phyloP scores from a whole-genome alignment of 2,888 invertebrate species.

The Eumacrocentrus americanus region DNA sequence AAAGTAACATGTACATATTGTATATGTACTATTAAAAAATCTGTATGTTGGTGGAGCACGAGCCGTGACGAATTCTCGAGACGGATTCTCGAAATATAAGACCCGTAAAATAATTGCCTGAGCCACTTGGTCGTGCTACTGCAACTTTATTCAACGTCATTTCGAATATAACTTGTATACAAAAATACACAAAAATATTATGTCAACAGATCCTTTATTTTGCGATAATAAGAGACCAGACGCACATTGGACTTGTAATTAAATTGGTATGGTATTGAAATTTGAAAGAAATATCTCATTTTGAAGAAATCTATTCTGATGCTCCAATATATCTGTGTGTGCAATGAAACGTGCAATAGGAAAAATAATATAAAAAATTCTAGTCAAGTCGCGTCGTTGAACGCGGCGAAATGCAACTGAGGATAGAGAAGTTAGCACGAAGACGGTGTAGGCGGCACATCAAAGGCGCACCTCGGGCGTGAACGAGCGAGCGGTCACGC shows the following conservation, averaged over 20 bases:
- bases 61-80: constrained; percentile 46
- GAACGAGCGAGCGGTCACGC: constrained; percentile 59
- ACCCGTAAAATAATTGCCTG: constrained; percentile 45
- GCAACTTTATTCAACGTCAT: constrained; percentile 21
- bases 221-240: too few relatives aligned
- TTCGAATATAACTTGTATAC: background rate
- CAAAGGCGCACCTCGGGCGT: constrained; percentile 60
- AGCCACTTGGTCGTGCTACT: constrained; percentile 37
- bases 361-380: constrained; percentile 1
- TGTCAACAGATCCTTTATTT: background rate
- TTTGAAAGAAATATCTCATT: too few relatives aligned
- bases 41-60: constrained; percentile 41
- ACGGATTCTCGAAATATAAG: constrained; percentile 45
- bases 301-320: too few relatives aligned
- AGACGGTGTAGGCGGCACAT: constrained; percentile 57
- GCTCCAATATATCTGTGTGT: too few relatives aligned
- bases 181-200: background rate
- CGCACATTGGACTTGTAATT: too few relatives aligned
- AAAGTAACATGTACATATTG: constrained; percentile 30
- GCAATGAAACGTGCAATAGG: background rate
- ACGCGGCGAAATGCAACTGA: constrained; percentile 33
- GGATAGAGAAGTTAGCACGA: constrained; percentile 50
- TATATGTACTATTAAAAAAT: constrained; percentile 30
- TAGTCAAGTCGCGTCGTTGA: constrained; percentile 28
- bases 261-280: too few relatives aligned